Percentiles rank a stretch among this genome's conserved stretches.
Evolutionary conservation across 1,140 invertebrate genomes (phyloP).

Genomic region (Drosophila lacteicornis): DNA sequence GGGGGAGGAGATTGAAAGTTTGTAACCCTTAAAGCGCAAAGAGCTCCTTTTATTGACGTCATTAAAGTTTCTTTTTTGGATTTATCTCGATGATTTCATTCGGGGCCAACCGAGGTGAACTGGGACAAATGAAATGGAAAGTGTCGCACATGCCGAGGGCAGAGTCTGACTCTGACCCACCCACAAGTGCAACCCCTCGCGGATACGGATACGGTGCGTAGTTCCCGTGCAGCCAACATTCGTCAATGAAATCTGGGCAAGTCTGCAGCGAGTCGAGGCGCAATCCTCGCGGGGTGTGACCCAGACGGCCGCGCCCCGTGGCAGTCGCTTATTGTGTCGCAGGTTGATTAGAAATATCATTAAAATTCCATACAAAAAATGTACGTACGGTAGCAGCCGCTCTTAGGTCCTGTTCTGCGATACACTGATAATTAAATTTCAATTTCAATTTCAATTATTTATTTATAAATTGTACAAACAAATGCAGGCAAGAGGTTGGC

Average conservation of each 20-base stretch:
- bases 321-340: slow-evolving; percentile 33
- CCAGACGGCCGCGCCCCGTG: slow-evolving; percentile 54
- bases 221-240: slow-evolving; percentile 67
- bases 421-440: slow-evolving; percentile 14
- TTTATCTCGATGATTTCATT: slow-evolving; percentile 61
- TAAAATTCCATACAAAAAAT: slow-evolving; percentile 78
- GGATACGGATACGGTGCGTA: slow-evolving; percentile 15
- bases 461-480: background rate
- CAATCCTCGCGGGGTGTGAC: slow-evolving; percentile 38
- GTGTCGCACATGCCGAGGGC: slow-evolving; percentile 53
- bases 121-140: slow-evolving; percentile 72
- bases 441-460: too few relatives aligned
- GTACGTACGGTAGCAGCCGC: slow-evolving; percentile 50
- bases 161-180: slow-evolving; percentile 29
- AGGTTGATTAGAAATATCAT: slow-evolving; percentile 82
- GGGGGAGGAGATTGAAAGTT: slow-evolving; percentile 28
- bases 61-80: slow-evolving; percentile 46
- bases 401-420: slow-evolving; percentile 18
- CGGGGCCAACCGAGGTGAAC: slow-evolving; percentile 42
- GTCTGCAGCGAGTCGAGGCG: slow-evolving; percentile 18
- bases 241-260: slow-evolving; percentile 69
- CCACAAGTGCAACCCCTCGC: slow-evolving; percentile 60
- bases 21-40: slow-evolving; percentile 67
- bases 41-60: slow-evolving; percentile 49
- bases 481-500: too few relatives aligned